Evolutionary conservation across 2,113 vertebrate genomes (phyloP).

Genomic region (Trinectes maculatus): DNA sequence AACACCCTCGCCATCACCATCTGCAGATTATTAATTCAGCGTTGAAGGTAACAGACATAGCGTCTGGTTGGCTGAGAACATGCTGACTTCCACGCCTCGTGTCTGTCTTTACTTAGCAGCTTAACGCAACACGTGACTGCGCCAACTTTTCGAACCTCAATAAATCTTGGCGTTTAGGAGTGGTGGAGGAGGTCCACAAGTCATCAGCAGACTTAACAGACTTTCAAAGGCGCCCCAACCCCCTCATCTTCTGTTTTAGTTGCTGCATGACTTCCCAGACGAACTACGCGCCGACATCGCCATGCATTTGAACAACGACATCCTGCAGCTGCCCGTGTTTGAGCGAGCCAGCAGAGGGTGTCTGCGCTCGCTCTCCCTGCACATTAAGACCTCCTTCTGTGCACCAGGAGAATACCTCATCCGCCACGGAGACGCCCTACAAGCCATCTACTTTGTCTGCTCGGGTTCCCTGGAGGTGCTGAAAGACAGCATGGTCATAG

Average conservation of each 20-base stretch:
- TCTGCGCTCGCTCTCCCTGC: slow-evolving; percentile 92
- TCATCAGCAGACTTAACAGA: no score
- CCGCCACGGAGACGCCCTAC: slow-evolving; percentile 91
- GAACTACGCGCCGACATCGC: slow-evolving; percentile 94
- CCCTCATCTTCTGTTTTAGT: slow-evolving; percentile 78
- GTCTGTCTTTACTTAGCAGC: slow-evolving; percentile 28
- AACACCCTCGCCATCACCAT: slow-evolving; percentile 58
- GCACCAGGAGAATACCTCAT: slow-evolving; percentile 95
- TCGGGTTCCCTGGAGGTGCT: slow-evolving; percentile 95
- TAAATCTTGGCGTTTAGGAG: neutral
- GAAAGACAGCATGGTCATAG: slow-evolving; percentile 90
- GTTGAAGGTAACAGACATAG: slow-evolving; percentile 49
- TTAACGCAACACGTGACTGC: neutral
- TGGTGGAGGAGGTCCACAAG: neutral
- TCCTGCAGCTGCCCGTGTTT: slow-evolving; percentile 93
- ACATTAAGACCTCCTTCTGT: slow-evolving; percentile 96
- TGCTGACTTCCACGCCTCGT: slow-evolving; percentile 28
- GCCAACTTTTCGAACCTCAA: neutral
- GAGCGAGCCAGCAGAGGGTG: slow-evolving; percentile 92
- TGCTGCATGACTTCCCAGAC: slow-evolving; percentile 94
- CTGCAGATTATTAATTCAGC: slow-evolving; percentile 71
- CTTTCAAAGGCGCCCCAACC: no score
- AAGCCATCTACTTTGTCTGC: slow-evolving; percentile 94
- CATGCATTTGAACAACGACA: slow-evolving; percentile 97
- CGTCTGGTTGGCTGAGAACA: slow-evolving; percentile 43